These are phyloP conservation scores for Therioaphis trifolii DNA, from an alignment of 2,888 invertebrate species.

Conservation along the genomic window DNA sequence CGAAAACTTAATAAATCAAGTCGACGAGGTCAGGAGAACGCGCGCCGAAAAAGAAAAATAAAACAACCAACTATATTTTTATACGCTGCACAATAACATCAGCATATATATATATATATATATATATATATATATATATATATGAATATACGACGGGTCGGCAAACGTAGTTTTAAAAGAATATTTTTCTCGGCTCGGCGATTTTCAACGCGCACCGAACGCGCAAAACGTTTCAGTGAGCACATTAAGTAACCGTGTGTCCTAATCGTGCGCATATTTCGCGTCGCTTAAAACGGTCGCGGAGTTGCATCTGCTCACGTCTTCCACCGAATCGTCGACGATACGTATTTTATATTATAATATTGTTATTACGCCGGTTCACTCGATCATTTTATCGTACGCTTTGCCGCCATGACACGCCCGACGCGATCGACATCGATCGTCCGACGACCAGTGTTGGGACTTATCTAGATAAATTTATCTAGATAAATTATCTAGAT, in stretches of 20 bases:
- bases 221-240: background rate
- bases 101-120: background rate
- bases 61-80: background rate
- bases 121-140: background rate
- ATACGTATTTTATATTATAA: background rate
- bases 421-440: too few species aligned
- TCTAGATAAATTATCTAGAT: too few species aligned
- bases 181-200: background rate
- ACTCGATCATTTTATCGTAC: too few species aligned
- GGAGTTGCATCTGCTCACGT: too few species aligned
- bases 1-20: slow-evolving; percentile 42
- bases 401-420: too few species aligned
- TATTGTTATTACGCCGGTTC: background rate
- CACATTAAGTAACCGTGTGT: too few species aligned
- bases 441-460: too few species aligned
- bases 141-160: background rate
- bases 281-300: too few species aligned
- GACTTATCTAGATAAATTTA: too few species aligned
- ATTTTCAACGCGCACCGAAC: background rate
- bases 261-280: too few species aligned
- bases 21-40: background rate
- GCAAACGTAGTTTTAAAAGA: background rate
- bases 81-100: background rate
- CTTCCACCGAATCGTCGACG: background rate
- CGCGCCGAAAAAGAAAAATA: background rate